phyloP scores from a whole-genome alignment of 23 tunicate species.

The Trididemnum nubilum region DNA sequence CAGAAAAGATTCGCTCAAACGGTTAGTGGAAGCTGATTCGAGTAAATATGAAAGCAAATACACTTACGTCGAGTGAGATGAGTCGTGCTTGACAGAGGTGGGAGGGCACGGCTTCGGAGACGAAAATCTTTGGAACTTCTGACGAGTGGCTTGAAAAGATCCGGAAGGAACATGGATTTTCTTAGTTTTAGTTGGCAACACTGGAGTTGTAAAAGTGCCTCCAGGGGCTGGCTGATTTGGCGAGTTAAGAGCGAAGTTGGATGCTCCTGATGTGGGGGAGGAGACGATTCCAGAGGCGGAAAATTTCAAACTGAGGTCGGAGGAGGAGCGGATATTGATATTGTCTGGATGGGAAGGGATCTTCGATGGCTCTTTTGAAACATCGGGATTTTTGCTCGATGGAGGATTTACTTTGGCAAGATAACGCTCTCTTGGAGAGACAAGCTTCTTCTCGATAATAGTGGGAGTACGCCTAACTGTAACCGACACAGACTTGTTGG shows the following conservation, averaged over 20 bases:
- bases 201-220: neutral
- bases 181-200: neutral
- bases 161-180: neutral
- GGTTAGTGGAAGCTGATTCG: too few relatives aligned
- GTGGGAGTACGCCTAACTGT: slow-evolving; percentile 39
- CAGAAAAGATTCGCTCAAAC: too few relatives aligned
- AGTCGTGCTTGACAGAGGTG: neutral
- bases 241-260: slow-evolving; percentile 77
- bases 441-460: slow-evolving; percentile 31
- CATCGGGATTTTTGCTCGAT: neutral
- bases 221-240: slow-evolving; percentile 58
- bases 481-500: slow-evolving; percentile 15
- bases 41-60: too few relatives aligned
- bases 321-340: slow-evolving; percentile 6
- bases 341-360: slow-evolving; percentile 12
- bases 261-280: slow-evolving; percentile 85
- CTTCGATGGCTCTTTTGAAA: neutral
- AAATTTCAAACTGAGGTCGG: neutral
- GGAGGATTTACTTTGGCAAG: neutral
- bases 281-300: slow-evolving; percentile 35
- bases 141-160: slow-evolving; percentile 65
- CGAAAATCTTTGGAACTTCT: slow-evolving; percentile 63
- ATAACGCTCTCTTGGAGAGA: neutral
- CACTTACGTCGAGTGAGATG: neutral
- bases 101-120: slow-evolving; percentile 14